These are phyloP conservation scores for Lepidurus packardi DNA, from an alignment of 1,140 invertebrate species.

Conservation along the genomic window DNA sequence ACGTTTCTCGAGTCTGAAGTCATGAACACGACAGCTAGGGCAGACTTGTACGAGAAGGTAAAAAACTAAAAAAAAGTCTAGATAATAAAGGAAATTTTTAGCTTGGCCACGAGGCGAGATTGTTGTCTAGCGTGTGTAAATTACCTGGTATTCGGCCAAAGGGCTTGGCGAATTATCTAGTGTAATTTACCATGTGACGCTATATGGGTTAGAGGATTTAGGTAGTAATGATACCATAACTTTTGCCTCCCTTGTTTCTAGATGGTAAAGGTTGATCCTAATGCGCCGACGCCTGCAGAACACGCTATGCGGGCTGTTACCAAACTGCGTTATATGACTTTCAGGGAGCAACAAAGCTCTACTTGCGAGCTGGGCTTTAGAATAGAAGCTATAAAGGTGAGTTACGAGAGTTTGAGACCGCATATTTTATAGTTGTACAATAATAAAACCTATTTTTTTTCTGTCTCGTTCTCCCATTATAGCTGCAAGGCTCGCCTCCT, in stretches of 20 bases:
- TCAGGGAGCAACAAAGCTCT: constrained; percentile 87
- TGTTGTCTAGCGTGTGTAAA: background rate
- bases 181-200: background rate
- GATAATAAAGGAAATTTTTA: background rate
- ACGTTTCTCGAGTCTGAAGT: constrained; percentile 94
- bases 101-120: background rate
- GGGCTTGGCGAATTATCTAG: constrained; percentile 1
- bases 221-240: constrained; percentile 37
- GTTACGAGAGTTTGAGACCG: constrained; percentile 31
- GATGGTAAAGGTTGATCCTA: constrained; percentile 88
- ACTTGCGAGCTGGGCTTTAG: constrained; percentile 87
- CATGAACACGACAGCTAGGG: constrained; percentile 66
- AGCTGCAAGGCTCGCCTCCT: constrained; percentile 61
- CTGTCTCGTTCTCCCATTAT: constrained; percentile 31
- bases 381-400: constrained; percentile 88
- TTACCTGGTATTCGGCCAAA: background rate
- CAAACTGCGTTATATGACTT: constrained; percentile 91
- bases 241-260: constrained; percentile 46
- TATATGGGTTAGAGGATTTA: background rate
- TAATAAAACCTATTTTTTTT: constrained; percentile 28
- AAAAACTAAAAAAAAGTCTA: background rate
- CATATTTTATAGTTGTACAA: background rate
- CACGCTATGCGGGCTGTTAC: constrained; percentile 71
- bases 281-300: constrained; percentile 76
- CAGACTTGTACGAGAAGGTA: constrained; percentile 73